Conservation (phyloP, 2,797 vertebrate genomes). For the Sciurus carolinensis region DNA sequence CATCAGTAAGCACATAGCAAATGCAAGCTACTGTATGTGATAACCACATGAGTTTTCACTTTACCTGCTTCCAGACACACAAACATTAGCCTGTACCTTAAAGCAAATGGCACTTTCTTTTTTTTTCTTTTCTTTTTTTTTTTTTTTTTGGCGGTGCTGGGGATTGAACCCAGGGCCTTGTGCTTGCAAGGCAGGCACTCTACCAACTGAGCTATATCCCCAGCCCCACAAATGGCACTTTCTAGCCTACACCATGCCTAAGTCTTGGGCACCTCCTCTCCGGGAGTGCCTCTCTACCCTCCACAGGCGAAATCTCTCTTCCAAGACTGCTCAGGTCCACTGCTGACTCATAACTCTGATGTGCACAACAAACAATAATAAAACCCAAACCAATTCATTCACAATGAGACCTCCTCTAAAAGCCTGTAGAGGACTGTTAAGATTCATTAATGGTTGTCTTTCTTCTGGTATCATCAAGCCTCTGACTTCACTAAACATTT, state of each 20-base stretch:
- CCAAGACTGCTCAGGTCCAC: not conserved
- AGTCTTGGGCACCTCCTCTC: not conserved
- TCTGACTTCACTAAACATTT: constrained; percentile 49
- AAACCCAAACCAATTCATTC: not conserved
- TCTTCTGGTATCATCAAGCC: constrained; percentile 52
- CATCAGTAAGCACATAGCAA: not conserved
- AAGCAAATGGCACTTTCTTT: constrained; percentile 40
- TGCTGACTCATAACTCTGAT: not conserved
- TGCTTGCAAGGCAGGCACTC: too few species aligned
- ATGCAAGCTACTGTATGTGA: not conserved
- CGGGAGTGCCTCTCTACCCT: not conserved
- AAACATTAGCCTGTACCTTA: not conserved
- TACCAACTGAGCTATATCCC: too few species aligned
- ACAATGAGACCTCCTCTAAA: not conserved
- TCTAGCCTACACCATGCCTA: not conserved
- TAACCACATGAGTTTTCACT: not conserved
- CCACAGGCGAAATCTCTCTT: not conserved
- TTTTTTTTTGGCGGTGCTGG: too few species aligned
- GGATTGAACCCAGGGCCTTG: too few species aligned
- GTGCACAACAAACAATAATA: not conserved
- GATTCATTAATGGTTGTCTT: constrained; percentile 41
- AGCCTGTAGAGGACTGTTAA: not conserved
- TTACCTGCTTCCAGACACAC: not conserved
- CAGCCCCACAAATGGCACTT: not conserved
- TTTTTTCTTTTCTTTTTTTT: too few species aligned